These are phyloP conservation scores for Lacanobia oleracea DNA, from an alignment of 2,888 invertebrate species.

Conservation along the genomic window DNA sequence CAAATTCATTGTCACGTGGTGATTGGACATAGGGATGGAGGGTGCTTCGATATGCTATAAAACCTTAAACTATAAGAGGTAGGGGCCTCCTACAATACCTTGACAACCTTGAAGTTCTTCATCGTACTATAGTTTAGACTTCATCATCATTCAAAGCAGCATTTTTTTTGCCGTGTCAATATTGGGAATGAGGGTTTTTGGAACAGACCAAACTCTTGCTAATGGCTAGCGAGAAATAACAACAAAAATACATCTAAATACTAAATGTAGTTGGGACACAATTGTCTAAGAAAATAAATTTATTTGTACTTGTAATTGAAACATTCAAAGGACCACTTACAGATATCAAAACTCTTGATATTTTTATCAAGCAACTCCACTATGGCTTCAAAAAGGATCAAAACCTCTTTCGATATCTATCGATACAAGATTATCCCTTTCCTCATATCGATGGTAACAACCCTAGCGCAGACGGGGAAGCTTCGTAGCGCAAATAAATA, in stretches of 20 bases:
- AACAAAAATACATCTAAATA: background rate
- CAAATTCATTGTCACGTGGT: constrained; percentile 54
- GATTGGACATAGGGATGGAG: constrained; percentile 19
- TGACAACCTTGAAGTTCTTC: too few relatives aligned
- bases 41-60: background rate
- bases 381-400: background rate
- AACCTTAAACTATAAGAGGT: too few relatives aligned
- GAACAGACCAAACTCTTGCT: background rate
- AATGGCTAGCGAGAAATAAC: background rate
- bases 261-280: too few relatives aligned
- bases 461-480: constrained; percentile 27
- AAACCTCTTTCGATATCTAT: constrained; percentile 8
- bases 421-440: constrained; percentile 35
- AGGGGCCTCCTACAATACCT: background rate
- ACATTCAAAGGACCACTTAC: background rate
- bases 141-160: background rate
- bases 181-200: background rate
- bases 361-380: background rate
- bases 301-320: background rate
- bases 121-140: background rate
- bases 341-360: background rate
- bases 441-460: constrained; percentile 22
- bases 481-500: constrained; percentile 46
- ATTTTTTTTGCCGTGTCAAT: background rate
- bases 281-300: background rate